Evolutionary conservation across 2,888 invertebrate species (phyloP), one percentile per base, ranked within the genome.

Genomic region (Aphodius sticticus): DNA sequence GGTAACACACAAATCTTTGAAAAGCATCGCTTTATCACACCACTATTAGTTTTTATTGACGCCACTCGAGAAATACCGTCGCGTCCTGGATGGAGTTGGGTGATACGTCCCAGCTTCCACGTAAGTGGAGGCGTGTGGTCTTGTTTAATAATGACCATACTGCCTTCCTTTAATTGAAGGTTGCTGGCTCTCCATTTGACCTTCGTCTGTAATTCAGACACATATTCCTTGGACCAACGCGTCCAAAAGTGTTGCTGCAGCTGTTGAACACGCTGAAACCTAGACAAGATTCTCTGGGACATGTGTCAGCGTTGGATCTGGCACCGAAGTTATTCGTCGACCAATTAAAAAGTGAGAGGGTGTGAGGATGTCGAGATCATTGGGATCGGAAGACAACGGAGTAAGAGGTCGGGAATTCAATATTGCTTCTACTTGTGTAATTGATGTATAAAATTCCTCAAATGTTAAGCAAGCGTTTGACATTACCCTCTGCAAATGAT

Each of bases 341-440:
- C 85, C 86, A 74, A 86, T 84, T 0, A 88, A 79, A 76, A 69
- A 76, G 16, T 76, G 69, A n/a, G 69, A 53, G 3, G 69, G 53
- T 5, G 85, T 86, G 0, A 86, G 81, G 7, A 82, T 81, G 3
- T 79, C 37, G 1, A 84, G 76, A 75, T 86, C 85, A 26, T 79
- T 74, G 0, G 85, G 83, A 81, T 86, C 84, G 6, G 80, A 53
- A 0, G 85, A 84, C 6, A 85, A 26, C 6, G 84, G 83, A 26
- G 81, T 80, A 0, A 86, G 15, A 6, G 85, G 85, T 26, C 85
- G 69, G 4, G 84, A 85, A 80, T 86, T 86, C 2, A 86, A 75
- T 5, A 82, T 80, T 5, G 83, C 82, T 80, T 86, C 85, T 14
- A 86, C 84, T 75, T 85, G 85, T 7, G 76, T 77, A 0, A 84